A percentile compares a stretch with the other conserved stretches of the same genome.
Evolutionary conservation across 2,797 vertebrate species (phyloP).

Genomic region (Trematomus bernacchii): DNA sequence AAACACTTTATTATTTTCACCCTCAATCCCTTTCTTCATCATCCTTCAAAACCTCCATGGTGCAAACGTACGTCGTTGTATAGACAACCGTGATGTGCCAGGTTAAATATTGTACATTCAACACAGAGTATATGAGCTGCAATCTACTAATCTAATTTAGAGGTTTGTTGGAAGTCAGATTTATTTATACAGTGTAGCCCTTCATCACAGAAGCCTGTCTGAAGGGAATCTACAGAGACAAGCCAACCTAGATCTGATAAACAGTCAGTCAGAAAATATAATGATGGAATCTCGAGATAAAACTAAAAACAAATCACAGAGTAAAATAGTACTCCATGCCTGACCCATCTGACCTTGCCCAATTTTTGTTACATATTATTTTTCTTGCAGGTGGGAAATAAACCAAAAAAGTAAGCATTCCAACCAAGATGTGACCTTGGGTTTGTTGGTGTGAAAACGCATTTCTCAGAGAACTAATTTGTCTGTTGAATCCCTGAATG

Average conservation of each 20-base stretch:
- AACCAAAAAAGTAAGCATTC: constrained; percentile 8
- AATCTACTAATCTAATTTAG: constrained; percentile 31
- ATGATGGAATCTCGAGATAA: constrained; percentile 29
- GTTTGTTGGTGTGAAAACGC: constrained; percentile 34
- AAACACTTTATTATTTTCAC: constrained; percentile 28
- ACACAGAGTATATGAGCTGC: constrained; percentile 13
- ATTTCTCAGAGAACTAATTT: constrained; percentile 30
- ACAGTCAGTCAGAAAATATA: constrained; percentile 43
- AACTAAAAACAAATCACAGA: constrained; percentile 29
- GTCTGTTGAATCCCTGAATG: constrained; percentile 43
- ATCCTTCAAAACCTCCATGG: neutral
- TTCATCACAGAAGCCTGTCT: constrained; percentile 36
- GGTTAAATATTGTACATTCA: constrained; percentile 35
- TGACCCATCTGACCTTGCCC: constrained; percentile 27
- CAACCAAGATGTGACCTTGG: constrained; percentile 49
- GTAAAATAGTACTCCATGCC: constrained; percentile 16
- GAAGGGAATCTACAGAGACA: constrained; percentile 40
- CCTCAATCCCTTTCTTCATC: constrained; percentile 11
- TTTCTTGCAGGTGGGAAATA: constrained; percentile 32
- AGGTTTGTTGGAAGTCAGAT: constrained; percentile 42
- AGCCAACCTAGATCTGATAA: constrained; percentile 47
- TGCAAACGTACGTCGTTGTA: neutral
- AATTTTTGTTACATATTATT: constrained; percentile 12
- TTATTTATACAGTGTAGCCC: constrained; percentile 47
- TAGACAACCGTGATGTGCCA: neutral